A percentile compares a stretch with the other conserved stretches of the same genome.
phyloP scores from a whole-genome alignment of 1,140 invertebrate species.

The Hetaerina americana region DNA sequence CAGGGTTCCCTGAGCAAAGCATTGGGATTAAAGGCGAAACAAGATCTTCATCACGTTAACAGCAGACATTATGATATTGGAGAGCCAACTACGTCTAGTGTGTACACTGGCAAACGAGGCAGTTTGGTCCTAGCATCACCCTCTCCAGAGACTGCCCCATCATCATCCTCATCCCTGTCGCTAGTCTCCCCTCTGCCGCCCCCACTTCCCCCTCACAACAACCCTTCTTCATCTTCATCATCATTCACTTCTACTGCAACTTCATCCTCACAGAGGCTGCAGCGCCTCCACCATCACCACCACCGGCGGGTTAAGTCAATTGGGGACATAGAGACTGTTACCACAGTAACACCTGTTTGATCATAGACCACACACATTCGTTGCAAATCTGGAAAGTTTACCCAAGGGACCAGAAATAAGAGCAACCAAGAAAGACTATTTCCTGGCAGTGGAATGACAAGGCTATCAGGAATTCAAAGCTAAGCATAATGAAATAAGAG shows the following conservation, averaged over 20 bases:
- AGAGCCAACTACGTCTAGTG: neutral
- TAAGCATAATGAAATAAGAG: no score
- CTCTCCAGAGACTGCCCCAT: conserved; percentile 12
- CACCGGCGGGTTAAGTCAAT: conserved; percentile 57
- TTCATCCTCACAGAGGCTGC: conserved; percentile 16
- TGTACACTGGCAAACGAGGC: neutral
- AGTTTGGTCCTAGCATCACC: conserved; percentile 3
- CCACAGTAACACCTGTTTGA: conserved; percentile 30
- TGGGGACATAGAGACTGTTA: conserved; percentile 48
- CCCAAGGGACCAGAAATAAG: neutral
- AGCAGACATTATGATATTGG: neutral
- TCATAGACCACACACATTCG: neutral
- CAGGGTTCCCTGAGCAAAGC: conserved; percentile 65
- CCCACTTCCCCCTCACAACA: conserved; percentile 34
- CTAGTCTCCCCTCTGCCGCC: conserved; percentile 7
- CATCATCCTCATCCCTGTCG: conserved; percentile 17
- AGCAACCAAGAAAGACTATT: no score
- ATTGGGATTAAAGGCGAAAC: conserved; percentile 50
- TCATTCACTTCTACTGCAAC: conserved; percentile 3
- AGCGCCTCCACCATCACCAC: conserved; percentile 23
- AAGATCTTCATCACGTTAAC: conserved; percentile 23
- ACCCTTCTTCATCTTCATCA: conserved; percentile 14
- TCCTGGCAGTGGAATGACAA: no score
- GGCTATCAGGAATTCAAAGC: no score
- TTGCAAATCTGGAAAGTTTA: neutral